Conservation (phyloP, 2,888 invertebrate genomes). For the Synergus laeviventris region DNA sequence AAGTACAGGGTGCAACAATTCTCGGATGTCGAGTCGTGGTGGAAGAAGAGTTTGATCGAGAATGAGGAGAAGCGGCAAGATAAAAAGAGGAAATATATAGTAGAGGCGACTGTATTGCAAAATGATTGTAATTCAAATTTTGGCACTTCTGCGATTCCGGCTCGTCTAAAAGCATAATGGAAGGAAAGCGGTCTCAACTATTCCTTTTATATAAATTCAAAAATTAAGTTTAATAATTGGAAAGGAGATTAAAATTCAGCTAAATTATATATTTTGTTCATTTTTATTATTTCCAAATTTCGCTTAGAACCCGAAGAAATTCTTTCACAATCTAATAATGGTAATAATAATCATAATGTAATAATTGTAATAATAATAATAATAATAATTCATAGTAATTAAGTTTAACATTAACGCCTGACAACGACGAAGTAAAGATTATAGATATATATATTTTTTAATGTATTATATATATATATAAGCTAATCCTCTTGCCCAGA, state of each 20-base stretch:
- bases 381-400: slow-evolving; percentile 59
- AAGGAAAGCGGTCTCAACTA: no score
- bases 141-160: no score
- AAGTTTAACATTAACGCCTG: slow-evolving; percentile 73
- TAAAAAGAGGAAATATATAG: no score
- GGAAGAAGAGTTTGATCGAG: no score
- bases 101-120: no score
- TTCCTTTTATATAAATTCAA: not conserved
- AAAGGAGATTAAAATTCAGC: not conserved
- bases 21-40: no score
- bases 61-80: no score
- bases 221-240: not conserved
- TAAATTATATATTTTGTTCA: slow-evolving; percentile 56
- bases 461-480: slow-evolving; percentile 60
- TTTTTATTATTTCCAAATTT: slow-evolving; percentile 73
- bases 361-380: slow-evolving; percentile 55
- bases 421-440: slow-evolving; percentile 74
- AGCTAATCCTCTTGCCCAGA: slow-evolving; percentile 75
- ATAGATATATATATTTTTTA: slow-evolving; percentile 65
- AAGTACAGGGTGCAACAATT: no score
- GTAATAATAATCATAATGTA: slow-evolving; percentile 54
- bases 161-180: no score
- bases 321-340: slow-evolving; percentile 74
- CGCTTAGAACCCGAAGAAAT: slow-evolving; percentile 74
- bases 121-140: no score